A percentile compares a stretch with the other conserved stretches of the same genome.
phyloP scores from a whole-genome alignment of 2,113 vertebrate genomes.

The Mormyrus lacerda region DNA sequence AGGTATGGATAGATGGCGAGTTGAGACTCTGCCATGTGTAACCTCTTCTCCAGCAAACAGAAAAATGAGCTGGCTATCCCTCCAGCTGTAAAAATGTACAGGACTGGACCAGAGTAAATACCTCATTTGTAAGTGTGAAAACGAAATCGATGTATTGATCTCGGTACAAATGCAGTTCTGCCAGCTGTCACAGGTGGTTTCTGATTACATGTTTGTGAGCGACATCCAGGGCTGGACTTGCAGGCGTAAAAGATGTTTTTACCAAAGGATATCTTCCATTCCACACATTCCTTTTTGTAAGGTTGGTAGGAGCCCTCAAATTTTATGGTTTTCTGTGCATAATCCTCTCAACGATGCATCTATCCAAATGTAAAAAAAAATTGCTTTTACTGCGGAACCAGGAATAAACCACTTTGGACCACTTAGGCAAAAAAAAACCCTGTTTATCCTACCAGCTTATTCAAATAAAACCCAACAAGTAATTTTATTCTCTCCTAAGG shows the following conservation, averaged over 20 bases:
- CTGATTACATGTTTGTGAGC: not conserved
- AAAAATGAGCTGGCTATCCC: not conserved
- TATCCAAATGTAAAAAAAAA: not conserved
- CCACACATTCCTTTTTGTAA: not conserved
- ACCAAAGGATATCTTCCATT: not conserved
- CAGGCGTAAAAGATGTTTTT: not conserved
- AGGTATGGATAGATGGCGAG: not conserved
- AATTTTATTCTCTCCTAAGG: not conserved
- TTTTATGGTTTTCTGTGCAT: not conserved
- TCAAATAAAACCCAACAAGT: conserved; percentile 1
- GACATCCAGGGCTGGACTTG: not conserved
- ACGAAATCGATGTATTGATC: not conserved
- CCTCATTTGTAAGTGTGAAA: conserved; percentile 2
- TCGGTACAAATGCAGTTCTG: not conserved
- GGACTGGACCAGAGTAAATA: not conserved
- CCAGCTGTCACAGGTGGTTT: not conserved
- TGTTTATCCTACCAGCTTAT: conserved; percentile 6
- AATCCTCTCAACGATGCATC: not conserved
- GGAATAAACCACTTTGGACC: conserved; percentile 2
- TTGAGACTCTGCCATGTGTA: not conserved
- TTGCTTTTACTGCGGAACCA: not conserved
- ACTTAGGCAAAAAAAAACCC: not conserved
- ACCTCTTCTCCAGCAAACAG: not conserved
- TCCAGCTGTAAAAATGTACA: not conserved
- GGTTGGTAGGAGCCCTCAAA: not conserved